A percentile compares a stretch with the other conserved stretches of the same genome.
Evolutionary conservation across 2,797 vertebrate genomes (phyloP).

Genomic region (Sebastiscus tertius): DNA sequence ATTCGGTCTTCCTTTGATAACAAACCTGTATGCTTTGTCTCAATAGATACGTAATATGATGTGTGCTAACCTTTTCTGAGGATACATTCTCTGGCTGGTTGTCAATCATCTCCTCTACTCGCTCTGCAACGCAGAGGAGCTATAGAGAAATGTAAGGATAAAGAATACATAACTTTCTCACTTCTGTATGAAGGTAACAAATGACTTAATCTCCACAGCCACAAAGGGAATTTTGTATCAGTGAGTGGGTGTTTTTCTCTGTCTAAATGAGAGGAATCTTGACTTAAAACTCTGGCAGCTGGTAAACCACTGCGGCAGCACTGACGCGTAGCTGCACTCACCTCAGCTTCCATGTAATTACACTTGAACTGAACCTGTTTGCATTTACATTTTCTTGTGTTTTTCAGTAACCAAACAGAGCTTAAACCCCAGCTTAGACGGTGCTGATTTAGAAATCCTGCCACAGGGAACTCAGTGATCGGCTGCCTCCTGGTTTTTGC

Average conservation of each 20-base stretch:
- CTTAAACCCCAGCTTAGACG: neutral
- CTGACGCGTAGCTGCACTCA: neutral
- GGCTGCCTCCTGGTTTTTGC: neutral
- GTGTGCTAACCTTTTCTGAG: neutral
- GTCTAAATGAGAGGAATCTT: neutral
- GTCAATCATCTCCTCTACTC: neutral
- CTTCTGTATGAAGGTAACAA: neutral
- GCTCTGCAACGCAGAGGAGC: neutral
- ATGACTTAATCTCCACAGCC: neutral
- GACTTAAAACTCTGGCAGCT: neutral
- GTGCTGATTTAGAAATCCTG: neutral
- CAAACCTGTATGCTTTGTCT: neutral
- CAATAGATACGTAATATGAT: neutral
- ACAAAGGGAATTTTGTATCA: neutral
- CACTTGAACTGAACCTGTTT: constrained; percentile 1
- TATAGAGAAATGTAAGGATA: neutral
- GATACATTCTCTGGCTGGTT: neutral
- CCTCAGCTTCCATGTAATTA: constrained; percentile 5
- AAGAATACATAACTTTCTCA: neutral
- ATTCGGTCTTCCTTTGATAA: neutral
- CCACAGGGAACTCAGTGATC: neutral
- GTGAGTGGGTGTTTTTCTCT: constrained; percentile 1
- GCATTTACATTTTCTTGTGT: neutral
- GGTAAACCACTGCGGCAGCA: neutral
- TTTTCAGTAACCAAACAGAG: neutral